Evolutionary conservation across 2,888 invertebrate genomes (phyloP).

Genomic region (Drosophila emarginata): DNA sequence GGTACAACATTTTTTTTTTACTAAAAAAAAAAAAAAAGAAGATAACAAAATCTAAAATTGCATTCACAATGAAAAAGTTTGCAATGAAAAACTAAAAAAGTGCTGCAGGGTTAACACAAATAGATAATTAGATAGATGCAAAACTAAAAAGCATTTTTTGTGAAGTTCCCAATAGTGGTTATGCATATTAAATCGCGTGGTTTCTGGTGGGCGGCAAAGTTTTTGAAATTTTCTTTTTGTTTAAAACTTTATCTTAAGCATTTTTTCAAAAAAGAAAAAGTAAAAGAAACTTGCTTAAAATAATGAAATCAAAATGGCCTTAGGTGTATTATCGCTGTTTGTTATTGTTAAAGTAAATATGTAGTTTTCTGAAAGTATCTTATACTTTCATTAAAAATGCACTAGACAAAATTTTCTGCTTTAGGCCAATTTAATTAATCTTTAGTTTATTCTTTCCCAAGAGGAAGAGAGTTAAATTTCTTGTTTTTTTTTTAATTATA

Average conservation of each 20-base stretch:
- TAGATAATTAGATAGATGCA: conserved; percentile 1
- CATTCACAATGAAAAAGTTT: conserved; percentile 1
- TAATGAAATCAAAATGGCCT: neutral
- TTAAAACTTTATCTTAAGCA: neutral
- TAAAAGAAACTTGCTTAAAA: neutral
- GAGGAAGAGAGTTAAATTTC: no score
- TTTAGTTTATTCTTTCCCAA: no score
- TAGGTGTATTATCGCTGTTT: neutral
- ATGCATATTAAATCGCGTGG: neutral
- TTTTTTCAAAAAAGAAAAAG: neutral
- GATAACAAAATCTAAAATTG: neutral
- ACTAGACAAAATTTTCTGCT: no score
- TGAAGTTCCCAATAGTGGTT: neutral
- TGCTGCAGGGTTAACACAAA: conserved; percentile 12
- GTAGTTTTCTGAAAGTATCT: no score
- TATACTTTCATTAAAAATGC: no score
- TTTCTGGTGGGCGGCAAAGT: neutral
- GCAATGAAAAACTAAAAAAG: conserved; percentile 2
- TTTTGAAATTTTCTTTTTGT: neutral
- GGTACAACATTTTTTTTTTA: conserved; percentile 70
- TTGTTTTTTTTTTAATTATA: no score
- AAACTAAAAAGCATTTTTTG: neutral
- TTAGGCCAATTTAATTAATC: no score
- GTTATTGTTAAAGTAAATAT: no score
- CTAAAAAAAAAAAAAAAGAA: neutral